Base-by-base conservation (phyloP, 2,797 vertebrate species). In the Alectoris magna region DNA sequence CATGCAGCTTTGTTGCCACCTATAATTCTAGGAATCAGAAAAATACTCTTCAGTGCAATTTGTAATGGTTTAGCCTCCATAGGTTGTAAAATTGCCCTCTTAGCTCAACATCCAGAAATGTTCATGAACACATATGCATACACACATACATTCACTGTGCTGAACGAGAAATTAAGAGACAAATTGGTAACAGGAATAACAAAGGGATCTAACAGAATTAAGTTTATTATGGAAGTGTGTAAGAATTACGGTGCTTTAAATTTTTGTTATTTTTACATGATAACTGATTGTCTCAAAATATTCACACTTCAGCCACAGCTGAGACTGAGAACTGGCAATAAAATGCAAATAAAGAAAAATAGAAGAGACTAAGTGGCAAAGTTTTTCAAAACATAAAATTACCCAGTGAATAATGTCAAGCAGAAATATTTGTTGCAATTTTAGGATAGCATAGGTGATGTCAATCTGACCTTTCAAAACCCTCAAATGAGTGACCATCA, bases 71-170 rank as follows among this genome's bases (percentile, higher is more conserved):
- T 85, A 31, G 5, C 17, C 11, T 77, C n/a, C 11, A 29, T 44
- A 44, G 51, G 63, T 43, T 49, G 24, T 6, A 69, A 80, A 92
- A 88, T 44, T 11, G 31, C 4, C 1, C 9, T 68, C 17, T 15
- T 22, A 64, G 5, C 70, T 84, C 14, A 43, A 14, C 59, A 34
- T 26, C 60, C 5, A 1, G 11, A 6, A 53, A 71, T 48, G 34
- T 29, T 10, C 12, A 38, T 18, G 15, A 13, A 16, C n/a, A 18
- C 4, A 9, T 68, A 7, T 0, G 2, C 10, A 29, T 3, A 14
- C 3, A 15, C 17, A 27, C 1, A 24, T 10, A 36, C 5, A 44
- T 31, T 63, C 34, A 55, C 12, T 21, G 8, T 12, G 7, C 29
- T 75, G 70, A 75, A 24, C 5, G 58, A 66, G n/a, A 7, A 64